Evolutionary conservation across 2,888 invertebrate genomes (phyloP).

Genomic region (Xiphydria camelus): DNA sequence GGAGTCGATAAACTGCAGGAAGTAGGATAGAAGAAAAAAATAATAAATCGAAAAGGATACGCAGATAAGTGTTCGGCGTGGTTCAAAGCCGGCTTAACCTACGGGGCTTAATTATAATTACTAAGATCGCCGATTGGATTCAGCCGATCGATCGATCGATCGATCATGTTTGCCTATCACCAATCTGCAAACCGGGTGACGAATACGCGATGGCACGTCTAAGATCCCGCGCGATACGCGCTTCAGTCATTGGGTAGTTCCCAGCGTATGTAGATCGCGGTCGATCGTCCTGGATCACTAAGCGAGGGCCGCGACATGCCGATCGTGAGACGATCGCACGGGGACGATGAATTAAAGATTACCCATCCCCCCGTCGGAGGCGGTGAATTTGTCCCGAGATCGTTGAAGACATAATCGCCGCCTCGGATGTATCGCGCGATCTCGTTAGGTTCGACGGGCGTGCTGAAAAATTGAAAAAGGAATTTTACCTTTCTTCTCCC

Average conservation of each 20-base stretch:
- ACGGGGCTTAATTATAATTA: conserved; percentile 1
- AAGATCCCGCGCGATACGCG: conserved; percentile 3
- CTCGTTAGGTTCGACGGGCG: too few species aligned
- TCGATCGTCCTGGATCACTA: conserved; percentile 34
- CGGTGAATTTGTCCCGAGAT: conserved; percentile 33
- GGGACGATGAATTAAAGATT: conserved; percentile 46
- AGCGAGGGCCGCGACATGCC: conserved; percentile 33
- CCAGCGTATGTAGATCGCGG: conserved; percentile 41
- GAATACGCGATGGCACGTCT: background rate
- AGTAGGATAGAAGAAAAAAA: too few species aligned
- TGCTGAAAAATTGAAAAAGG: too few species aligned
- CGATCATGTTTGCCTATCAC: background rate
- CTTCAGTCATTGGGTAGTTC: conserved; percentile 4
- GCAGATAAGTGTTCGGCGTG: too few species aligned
- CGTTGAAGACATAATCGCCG: conserved; percentile 31
- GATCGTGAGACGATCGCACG: conserved; percentile 45
- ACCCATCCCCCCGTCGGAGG: conserved; percentile 27
- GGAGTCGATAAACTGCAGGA: too few species aligned
- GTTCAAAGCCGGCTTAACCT: too few species aligned
- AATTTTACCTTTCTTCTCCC: conserved; percentile 11
- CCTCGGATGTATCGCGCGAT: conserved; percentile 14
- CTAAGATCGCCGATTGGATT: background rate
- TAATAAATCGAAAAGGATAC: too few species aligned
- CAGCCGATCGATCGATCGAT: too few species aligned
- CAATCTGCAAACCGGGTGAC: background rate